Percentiles rank a stretch among this genome's conserved stretches.
Evolutionary conservation across 2,888 invertebrate species (phyloP).

Genomic region (Lapara coniferarum): DNA sequence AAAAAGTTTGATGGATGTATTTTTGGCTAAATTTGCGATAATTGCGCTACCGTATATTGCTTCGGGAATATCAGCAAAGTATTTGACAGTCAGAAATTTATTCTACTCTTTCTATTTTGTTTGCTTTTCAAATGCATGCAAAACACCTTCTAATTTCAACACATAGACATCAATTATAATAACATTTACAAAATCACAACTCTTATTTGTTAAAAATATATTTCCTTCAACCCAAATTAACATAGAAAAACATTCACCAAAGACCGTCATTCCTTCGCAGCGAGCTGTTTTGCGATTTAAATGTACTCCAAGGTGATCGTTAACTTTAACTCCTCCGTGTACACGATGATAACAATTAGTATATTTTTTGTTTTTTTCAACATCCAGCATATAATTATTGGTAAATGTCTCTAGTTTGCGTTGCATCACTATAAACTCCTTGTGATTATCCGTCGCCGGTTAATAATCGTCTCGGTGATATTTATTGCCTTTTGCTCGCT

Average conservation of each 20-base stretch:
- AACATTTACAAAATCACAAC: neutral
- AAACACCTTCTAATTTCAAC: neutral
- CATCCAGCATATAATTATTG: conserved; percentile 12
- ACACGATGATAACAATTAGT: conserved; percentile 16
- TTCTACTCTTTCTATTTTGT: neutral
- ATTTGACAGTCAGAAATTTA: neutral
- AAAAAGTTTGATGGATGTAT: no score
- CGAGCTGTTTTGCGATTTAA: conserved; percentile 21
- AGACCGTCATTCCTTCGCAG: conserved; percentile 7
- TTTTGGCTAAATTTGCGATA: no score
- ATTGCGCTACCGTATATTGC: no score
- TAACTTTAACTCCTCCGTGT: conserved; percentile 26
- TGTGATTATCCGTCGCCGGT: conserved; percentile 73
- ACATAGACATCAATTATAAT: no score
- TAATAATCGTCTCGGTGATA: conserved; percentile 77
- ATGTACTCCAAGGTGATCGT: conserved; percentile 17
- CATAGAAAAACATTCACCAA: conserved; percentile 18
- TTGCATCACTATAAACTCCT: conserved; percentile 60
- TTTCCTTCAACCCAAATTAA: conserved; percentile 11
- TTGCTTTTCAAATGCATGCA: neutral
- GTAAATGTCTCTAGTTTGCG: conserved; percentile 54
- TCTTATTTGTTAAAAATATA: neutral
- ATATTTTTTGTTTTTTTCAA: conserved; percentile 23
- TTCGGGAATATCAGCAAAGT: neutral
- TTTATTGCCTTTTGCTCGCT: conserved; percentile 74